These are phyloP conservation scores for Bettongia penicillata DNA, from an alignment of 2,113 vertebrate genomes.

Conservation along the genomic window DNA sequence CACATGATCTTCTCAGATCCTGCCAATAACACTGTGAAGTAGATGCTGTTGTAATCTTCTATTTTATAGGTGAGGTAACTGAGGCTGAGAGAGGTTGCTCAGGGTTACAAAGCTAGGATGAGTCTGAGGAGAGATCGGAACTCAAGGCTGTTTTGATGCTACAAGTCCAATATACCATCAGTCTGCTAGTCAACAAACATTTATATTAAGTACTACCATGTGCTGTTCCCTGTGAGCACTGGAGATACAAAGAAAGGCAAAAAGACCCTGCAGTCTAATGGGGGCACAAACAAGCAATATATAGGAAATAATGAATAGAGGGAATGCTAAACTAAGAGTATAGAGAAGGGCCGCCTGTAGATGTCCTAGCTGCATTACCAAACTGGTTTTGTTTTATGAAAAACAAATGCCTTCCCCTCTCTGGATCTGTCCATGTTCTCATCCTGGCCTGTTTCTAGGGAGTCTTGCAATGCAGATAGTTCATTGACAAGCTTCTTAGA, in stretches of 20 bases:
- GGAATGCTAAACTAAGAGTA: background rate
- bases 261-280: too few species aligned
- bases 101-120: background rate
- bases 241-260: too few species aligned
- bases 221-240: too few species aligned
- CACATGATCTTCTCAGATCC: background rate
- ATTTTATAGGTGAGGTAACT: background rate
- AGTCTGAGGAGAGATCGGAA: background rate
- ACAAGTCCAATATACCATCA: too few species aligned
- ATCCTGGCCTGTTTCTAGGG: background rate
- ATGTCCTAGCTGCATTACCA: background rate
- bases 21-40: background rate
- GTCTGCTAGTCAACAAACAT: background rate
- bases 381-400: background rate
- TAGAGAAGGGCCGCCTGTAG: background rate
- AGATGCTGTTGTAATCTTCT: background rate
- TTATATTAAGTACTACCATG: background rate
- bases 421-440: background rate
- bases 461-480: background rate
- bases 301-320: background rate
- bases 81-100: background rate
- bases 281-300: background rate
- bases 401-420: background rate
- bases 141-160: too few species aligned
- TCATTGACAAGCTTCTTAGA: slow-evolving; percentile 16